Conservation (phyloP, 2,888 invertebrate genomes). For the Sabatieria punctata region DNA sequence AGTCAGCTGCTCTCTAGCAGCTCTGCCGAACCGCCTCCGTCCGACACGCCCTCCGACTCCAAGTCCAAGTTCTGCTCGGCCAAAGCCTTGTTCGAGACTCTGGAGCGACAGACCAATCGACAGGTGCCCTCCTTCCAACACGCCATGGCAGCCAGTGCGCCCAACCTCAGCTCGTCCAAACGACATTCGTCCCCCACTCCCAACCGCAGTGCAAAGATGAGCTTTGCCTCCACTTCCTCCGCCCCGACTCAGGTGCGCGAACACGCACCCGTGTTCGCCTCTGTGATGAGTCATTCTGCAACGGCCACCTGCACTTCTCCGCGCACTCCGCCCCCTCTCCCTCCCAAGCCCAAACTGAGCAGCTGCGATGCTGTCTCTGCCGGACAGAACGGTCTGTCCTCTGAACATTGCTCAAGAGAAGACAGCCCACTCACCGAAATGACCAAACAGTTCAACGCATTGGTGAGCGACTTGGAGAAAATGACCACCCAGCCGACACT, state of each 20-base stretch:
- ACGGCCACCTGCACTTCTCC: too few species aligned
- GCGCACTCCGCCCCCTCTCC: too few species aligned
- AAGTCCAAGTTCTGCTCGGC: conserved; percentile 19
- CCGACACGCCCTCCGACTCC: neutral
- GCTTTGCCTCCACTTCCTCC: too few species aligned
- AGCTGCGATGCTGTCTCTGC: neutral
- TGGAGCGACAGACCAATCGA: conserved; percentile 17
- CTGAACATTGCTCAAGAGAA: too few species aligned
- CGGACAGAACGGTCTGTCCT: neutral
- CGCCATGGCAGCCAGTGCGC: too few species aligned
- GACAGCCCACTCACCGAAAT: conserved; percentile 1
- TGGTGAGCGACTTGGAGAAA: conserved; percentile 4
- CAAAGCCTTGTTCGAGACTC: conserved; percentile 28
- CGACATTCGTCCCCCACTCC: too few species aligned
- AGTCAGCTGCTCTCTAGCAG: neutral
- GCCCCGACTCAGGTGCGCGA: too few species aligned
- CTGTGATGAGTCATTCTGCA: too few species aligned
- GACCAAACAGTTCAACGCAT: conserved; percentile 5
- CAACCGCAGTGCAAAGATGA: too few species aligned
- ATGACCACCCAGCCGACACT: neutral
- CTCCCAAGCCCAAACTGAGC: too few species aligned
- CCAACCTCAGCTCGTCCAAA: neutral
- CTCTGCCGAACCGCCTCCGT: neutral
- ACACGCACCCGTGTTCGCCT: too few species aligned
- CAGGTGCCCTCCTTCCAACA: neutral